These are phyloP conservation scores for Archegozetes longisetosus DNA, from an alignment of 1,140 invertebrate species.

Conservation along the genomic window DNA sequence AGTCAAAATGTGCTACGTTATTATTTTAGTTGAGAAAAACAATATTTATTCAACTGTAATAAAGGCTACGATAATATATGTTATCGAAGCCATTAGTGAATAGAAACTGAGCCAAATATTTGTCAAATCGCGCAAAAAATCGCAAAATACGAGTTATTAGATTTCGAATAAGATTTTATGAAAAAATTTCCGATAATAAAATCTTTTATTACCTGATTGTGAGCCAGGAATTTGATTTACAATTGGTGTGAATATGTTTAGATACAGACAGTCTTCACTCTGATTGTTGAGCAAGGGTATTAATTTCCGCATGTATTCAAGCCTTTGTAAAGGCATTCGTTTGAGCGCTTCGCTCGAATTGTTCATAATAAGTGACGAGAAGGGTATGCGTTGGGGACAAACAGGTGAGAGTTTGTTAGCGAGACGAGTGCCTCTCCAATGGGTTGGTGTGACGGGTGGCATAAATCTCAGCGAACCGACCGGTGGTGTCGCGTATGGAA, in stretches of 20 bases:
- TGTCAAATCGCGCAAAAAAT: too few relatives aligned
- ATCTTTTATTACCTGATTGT: neutral
- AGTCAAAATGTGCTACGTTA: too few relatives aligned
- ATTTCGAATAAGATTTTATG: too few relatives aligned
- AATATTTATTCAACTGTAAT: too few relatives aligned
- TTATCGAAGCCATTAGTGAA: too few relatives aligned
- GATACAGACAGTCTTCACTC: conserved; percentile 88
- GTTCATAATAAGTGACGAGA: conserved; percentile 35
- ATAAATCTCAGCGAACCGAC: conserved; percentile 79
- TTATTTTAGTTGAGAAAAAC: too few relatives aligned
- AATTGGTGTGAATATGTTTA: conserved; percentile 81
- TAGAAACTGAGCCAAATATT: too few relatives aligned
- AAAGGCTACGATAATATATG: too few relatives aligned
- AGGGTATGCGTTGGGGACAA: conserved; percentile 32
- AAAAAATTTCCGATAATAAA: too few relatives aligned
- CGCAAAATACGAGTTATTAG: too few relatives aligned
- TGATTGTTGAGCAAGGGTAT: conserved; percentile 71
- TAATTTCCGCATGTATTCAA: conserved; percentile 69
- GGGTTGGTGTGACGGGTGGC: conserved; percentile 71
- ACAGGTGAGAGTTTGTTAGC: conserved; percentile 24
- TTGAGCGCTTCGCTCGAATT: conserved; percentile 38
- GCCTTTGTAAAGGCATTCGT: conserved; percentile 63
- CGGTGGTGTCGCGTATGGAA: conserved; percentile 76
- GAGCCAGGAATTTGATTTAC: neutral
- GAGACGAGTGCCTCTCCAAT: conserved; percentile 56